Evolutionary conservation across 2,888 invertebrate genomes (phyloP), one percentile per base, ranked within the genome.

Genomic region (Stenchaetothrips biformis): DNA sequence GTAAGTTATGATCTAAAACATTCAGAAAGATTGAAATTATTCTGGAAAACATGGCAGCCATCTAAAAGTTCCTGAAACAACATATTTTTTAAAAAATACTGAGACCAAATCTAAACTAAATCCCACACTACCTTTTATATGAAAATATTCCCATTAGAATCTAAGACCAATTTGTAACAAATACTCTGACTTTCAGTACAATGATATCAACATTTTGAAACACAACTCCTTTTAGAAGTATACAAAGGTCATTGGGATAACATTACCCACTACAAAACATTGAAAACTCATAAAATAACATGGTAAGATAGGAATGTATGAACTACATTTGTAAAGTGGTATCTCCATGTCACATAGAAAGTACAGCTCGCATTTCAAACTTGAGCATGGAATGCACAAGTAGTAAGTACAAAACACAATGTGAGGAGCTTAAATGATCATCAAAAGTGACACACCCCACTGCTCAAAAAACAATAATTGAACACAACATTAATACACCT

Each of bases 331-430:
- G 25, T 25, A 74, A 74, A 74, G 37, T 37, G 37, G 37, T 37
- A 37, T 37, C 37, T 53, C 53, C 13, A 67, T 21, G 6, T 21
- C 21, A n/a, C 7, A 4, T 21, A 21, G 25, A 74, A 74, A 25
- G 25, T 74, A 25, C 25, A 74, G 21, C 25, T 37, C 37, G 37
- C 37, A 37, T 37, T 37, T 37, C 37, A 37, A 37, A 37, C 37
- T 37, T 37, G 37, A 37, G 37, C 37, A 37, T 37, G 37, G 37
- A 37, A 37, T 37, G 37, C 37, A 25, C 21, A 21, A 11, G 25
- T 59, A 18, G 59, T 74, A 74, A 74, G 67, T 74, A 74, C 67
- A 74, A 74, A 74, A 9, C n/a, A 25, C 11, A 25, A 74, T 25
- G 67, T 74, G 11, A 74, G 25, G 21, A 21, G 11, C 21, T 21